A percentile compares a stretch with the other conserved stretches of the same genome.
phyloP scores from a whole-genome alignment of 1,140 invertebrate species.

The Panulirus ornatus region DNA sequence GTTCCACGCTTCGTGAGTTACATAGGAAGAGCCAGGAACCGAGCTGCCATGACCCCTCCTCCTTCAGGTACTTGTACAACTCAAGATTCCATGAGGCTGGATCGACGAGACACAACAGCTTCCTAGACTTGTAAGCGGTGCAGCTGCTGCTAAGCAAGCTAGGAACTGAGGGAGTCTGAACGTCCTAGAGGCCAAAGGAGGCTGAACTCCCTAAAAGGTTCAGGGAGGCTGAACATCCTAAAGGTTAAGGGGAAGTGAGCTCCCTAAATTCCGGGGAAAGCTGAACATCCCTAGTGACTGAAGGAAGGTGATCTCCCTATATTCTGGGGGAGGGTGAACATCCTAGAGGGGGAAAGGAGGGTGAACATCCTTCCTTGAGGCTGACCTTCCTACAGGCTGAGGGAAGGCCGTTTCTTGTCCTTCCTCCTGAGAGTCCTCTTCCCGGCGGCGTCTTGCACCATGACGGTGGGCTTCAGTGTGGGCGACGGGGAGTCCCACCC shows the following conservation, averaged over 20 bases:
- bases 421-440: constrained; percentile 55
- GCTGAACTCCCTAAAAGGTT: background rate
- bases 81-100: too few relatives aligned
- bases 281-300: background rate
- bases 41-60: too few relatives aligned
- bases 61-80: too few relatives aligned
- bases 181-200: background rate
- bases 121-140: too few relatives aligned
- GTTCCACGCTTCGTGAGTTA: too few relatives aligned
- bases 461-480: constrained; percentile 34
- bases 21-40: too few relatives aligned
- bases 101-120: too few relatives aligned
- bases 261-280: background rate
- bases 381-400: constrained; percentile 22
- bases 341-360: constrained; percentile 6
- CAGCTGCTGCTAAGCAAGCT: too few relatives aligned
- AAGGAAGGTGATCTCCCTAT: background rate
- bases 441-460: constrained; percentile 16
- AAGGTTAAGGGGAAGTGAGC: background rate
- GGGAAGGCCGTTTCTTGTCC: constrained; percentile 55
- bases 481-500: constrained; percentile 40
- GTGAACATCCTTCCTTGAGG: background rate
- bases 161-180: too few relatives aligned
- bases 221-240: background rate
- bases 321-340: background rate